Evolutionary conservation across 2,888 invertebrate genomes (phyloP), one percentile per base, ranked within the genome.

Genomic region (Drosophila ustulata): DNA sequence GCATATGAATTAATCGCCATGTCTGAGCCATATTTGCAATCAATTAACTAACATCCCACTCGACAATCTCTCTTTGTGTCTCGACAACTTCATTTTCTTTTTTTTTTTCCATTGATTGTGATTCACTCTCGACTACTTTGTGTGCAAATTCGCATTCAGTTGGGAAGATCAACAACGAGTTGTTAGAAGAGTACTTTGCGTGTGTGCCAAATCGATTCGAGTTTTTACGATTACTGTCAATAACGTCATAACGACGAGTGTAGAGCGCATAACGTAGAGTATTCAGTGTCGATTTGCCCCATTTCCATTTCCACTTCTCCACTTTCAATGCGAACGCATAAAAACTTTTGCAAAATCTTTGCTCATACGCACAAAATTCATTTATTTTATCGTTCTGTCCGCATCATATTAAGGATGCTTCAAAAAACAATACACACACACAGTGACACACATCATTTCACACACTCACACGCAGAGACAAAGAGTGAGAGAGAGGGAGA

Each of bases 391-490:
- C 53, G 32, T 53, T 43, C 32, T 25, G 18, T 30, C 11, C 52
- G 47, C 45, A 75, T 58, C 57, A 61, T 65, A 66, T 67, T 63
- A 56, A 49, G 49, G 26, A 53, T 62, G 43, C 47, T 66, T 47
- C 46, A 45, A 45, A 64, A 51, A 34, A 45, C 52, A 59, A 32
- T 37, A 7, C 52, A 11, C 8, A 56, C 32, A 57, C 47, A 41
- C 39, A 34, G 34, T 1, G 26, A 34, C 37, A 32, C 57, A 49
- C 37, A 37, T n/a, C n/a, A 34, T 34, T 34, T 4, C 34, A 34
- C 4, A 4, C n/a, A 11, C 37, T 2, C 51, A 9, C 9, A 61
- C 23, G 46, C 41, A 37, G 25, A 34, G n/a, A 30, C 25, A 37
- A 30, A 1, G 28, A 37, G 11, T 3, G 34, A 11, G 34, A 5